Percentiles rank a stretch among this genome's conserved stretches.
Conservation (phyloP, 2,113 vertebrate genomes). For the Ailurus styani region DNA sequence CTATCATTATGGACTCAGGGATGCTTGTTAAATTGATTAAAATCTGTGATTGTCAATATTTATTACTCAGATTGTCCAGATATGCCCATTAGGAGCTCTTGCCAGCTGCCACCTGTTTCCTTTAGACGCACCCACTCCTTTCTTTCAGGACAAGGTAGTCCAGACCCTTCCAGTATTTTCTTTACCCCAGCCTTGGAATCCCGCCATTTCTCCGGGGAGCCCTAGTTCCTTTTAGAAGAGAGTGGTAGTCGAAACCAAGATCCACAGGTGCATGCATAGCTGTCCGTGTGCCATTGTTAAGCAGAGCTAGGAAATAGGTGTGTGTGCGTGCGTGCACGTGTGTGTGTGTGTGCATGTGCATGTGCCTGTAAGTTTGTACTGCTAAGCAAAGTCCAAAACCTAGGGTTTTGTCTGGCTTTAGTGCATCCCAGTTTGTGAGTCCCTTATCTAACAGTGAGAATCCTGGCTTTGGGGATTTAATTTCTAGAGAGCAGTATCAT, state of each 20-base stretch:
- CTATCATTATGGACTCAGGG: not conserved
- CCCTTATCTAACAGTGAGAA: not conserved
- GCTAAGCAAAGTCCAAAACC: not conserved
- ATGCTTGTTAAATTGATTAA: not conserved
- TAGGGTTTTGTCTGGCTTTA: not conserved
- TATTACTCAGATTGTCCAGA: not conserved
- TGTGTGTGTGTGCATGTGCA: too few relatives aligned
- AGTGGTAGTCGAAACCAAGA: not conserved
- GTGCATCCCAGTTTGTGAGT: not conserved
- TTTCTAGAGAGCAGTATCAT: not conserved
- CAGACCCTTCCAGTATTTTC: not conserved
- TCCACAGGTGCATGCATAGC: not conserved
- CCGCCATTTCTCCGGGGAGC: not conserved
- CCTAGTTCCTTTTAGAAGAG: not conserved
- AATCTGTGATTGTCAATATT: not conserved
- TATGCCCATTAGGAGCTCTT: not conserved
- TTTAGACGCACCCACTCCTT: not conserved
- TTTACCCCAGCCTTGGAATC: not conserved
- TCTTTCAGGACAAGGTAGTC: not conserved
- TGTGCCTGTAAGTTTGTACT: not conserved
- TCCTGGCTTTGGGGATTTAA: not conserved
- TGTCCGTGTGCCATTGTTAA: rapidly evolving
- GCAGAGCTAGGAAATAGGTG: not conserved
- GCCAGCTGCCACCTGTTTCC: not conserved
- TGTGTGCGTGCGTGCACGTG: not conserved